These are phyloP conservation scores for Saccostrea cuccullata DNA, from an alignment of 1,140 invertebrate species.

Conservation along the genomic window DNA sequence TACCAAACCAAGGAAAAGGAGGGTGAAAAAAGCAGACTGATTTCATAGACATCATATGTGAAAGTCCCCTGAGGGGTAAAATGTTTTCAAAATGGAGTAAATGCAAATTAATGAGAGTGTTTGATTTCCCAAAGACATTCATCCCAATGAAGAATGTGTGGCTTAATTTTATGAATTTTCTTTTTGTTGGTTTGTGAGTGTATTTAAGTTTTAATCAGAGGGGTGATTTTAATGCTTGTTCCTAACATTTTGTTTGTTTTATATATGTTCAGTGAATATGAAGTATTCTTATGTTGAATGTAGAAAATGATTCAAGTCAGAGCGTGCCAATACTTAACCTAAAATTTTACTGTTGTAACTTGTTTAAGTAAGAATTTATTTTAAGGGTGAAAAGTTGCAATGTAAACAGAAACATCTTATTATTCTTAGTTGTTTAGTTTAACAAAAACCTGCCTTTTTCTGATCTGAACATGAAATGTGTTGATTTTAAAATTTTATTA, in stretches of 20 bases:
- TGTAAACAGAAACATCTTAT: too few species aligned
- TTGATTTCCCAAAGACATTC: too few species aligned
- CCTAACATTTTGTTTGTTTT: background rate
- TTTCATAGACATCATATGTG: background rate
- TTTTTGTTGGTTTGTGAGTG: background rate
- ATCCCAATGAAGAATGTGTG: background rate
- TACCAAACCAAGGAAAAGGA: constrained; percentile 28
- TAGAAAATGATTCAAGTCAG: background rate
- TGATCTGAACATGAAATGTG: too few species aligned
- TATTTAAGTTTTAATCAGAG: background rate
- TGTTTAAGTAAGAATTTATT: background rate
- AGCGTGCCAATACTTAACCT: background rate
- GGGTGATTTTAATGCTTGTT: background rate
- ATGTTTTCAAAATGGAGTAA: background rate
- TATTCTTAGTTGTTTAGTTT: too few species aligned
- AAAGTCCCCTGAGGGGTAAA: background rate
- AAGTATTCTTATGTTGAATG: background rate
- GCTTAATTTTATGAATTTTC: background rate
- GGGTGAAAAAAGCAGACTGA: constrained; percentile 50
- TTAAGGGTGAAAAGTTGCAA: too few species aligned
- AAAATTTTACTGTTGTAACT: background rate
- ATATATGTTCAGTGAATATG: background rate
- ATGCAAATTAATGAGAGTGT: background rate
- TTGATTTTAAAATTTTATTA: too few species aligned
- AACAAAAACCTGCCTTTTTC: too few species aligned